Evolutionary conservation across 2,888 invertebrate species (phyloP).

Genomic region (Tinea pellionella): DNA sequence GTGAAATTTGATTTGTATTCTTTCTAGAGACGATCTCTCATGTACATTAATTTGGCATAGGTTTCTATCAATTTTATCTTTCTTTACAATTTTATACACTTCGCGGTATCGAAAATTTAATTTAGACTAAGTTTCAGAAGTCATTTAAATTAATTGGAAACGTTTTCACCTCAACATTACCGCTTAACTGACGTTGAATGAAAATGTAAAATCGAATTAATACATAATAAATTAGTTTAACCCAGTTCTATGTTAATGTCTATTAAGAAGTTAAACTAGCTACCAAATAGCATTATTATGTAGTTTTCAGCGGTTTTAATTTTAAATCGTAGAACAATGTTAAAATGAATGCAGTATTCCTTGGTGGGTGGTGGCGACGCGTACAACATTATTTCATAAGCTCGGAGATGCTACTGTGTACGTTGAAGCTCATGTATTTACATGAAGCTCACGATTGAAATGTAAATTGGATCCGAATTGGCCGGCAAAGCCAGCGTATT

Average conservation of each 20-base stretch:
- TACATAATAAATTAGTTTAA: neutral
- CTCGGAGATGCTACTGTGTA: conserved; percentile 30
- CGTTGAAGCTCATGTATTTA: conserved; percentile 50
- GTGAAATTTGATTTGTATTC: neutral
- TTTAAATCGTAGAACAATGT: neutral
- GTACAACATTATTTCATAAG: conserved; percentile 49
- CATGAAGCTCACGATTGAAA: conserved; percentile 57
- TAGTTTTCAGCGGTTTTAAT: no score
- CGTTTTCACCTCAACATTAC: neutral
- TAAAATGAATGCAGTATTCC: neutral
- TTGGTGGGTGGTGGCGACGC: neutral
- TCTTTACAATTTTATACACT: no score
- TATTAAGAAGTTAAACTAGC: neutral
- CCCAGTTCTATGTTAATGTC: neutral
- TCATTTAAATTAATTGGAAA: neutral
- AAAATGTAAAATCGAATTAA: neutral
- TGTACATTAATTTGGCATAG: no score
- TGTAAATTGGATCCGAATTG: conserved; percentile 59
- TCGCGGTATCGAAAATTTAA: no score
- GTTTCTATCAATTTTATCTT: no score
- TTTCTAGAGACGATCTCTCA: neutral
- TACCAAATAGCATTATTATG: neutral
- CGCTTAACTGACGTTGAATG: neutral
- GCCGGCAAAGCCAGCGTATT: conserved; percentile 38
- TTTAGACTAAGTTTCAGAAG: no score